phyloP scores from a whole-genome alignment of 2,888 invertebrate species.

The Volucella zonaria region DNA sequence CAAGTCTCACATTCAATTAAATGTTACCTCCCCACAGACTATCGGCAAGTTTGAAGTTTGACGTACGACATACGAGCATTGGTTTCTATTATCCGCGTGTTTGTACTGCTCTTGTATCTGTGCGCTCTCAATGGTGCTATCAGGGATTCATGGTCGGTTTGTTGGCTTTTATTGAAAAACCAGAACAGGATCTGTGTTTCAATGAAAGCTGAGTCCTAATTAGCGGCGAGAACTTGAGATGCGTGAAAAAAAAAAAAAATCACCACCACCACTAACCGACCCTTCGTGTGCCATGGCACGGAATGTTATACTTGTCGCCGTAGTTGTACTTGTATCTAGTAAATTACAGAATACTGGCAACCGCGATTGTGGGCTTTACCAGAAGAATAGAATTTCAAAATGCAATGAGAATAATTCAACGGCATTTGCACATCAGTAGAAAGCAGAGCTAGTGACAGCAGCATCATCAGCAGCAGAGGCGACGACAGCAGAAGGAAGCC shows the following conservation, averaged over 20 bases:
- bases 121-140: not conserved
- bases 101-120: not conserved
- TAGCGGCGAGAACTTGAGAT: slow-evolving; percentile 50
- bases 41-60: slow-evolving; percentile 50
- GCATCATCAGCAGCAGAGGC: slow-evolving; percentile 11
- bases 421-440: slow-evolving; percentile 26
- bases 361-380: slow-evolving; percentile 24
- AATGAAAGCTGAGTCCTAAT: slow-evolving; percentile 56
- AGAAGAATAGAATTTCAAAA: slow-evolving; percentile 38
- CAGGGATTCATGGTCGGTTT: not conserved
- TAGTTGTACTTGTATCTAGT: not conserved
- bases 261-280: not conserved
- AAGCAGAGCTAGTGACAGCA: not conserved
- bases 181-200: not conserved
- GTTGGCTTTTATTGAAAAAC: not conserved
- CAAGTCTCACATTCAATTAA: slow-evolving; percentile 60
- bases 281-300: not conserved
- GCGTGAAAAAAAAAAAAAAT: slow-evolving; percentile 10
- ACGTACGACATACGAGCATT: not conserved
- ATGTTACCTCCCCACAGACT: slow-evolving; percentile 23
- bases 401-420: slow-evolving; percentile 53
- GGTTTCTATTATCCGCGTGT: not conserved
- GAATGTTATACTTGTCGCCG: slow-evolving; percentile 1
- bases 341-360: slow-evolving; percentile 37
- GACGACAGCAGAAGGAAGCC: slow-evolving; percentile 2